Base-by-base conservation (phyloP, 2,888 invertebrate genomes). In the Ditula angustiorana region DNA sequence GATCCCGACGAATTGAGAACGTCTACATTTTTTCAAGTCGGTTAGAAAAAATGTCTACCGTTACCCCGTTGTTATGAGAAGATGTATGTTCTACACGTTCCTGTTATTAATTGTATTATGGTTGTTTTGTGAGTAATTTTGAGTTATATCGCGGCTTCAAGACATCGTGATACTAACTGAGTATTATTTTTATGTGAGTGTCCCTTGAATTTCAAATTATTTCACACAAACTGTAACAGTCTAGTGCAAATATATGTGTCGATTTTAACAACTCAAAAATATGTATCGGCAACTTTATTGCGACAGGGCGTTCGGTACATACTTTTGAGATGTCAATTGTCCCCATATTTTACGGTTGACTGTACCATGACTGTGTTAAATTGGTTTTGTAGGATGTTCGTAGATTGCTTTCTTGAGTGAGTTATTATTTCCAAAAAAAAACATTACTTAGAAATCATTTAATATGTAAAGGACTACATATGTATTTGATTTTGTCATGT, bases 361-460 rank as follows among this genome's bases (percentile, higher is more conserved):
- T n/a, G n/a, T 35, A 59, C 23, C 5, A 11, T 44, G 8, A 24
- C 13, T 11, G 10, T 5, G 13, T 13, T 13, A 24, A 8, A 19
- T 28, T 59, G 28, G 10, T 52, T 52, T 13, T 23, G 50, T 60
- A 50, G 5, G 37, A 13, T 52, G 10, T 11, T 60, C 8, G 41
- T 52, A 52, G 60, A 60, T 50, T 41, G 50, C 49, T 59, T 59
- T 26, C 13, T 55, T 37, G 37, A 16, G 37, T 19, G 59, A 49
- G 19, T 50, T 13, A n/a, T 52, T 52, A 11, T n/a, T n/a, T n/a
- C n/a, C n/a, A n/a, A n/a, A n/a, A 46, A 46, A 24, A 24, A 46
- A 46, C 2, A 2, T 46, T 46, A 3, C 24, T 10, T 44, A 19
- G 21, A 21, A 5, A 16, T 46, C 46, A 23, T 46, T 5, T 46